Percentiles rank a stretch among this genome's conserved stretches.
phyloP scores from a whole-genome alignment of 2,113 vertebrate species.

The Muscicapa adusta region DNA sequence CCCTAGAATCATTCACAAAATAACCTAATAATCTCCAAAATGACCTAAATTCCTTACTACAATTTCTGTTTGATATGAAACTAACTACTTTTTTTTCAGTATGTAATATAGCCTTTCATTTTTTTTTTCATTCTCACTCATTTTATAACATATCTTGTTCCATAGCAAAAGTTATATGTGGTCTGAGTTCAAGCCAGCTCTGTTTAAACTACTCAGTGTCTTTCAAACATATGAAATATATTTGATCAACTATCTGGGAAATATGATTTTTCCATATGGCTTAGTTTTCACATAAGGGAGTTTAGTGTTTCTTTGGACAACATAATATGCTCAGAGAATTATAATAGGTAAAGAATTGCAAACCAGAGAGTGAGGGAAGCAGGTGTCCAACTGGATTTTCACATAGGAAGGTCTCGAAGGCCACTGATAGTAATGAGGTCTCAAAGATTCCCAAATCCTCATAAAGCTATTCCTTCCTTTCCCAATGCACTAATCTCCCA shows the following conservation, averaged over 20 bases:
- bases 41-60: background rate
- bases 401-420: conserved; percentile 1
- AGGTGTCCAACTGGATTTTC: conserved; percentile 54
- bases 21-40: background rate
- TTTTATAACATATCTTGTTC: conserved; percentile 41
- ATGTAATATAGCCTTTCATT: background rate
- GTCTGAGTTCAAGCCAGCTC: conserved; percentile 13
- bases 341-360: conserved; percentile 51
- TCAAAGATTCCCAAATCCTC: conserved; percentile 25
- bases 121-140: background rate
- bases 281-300: conserved; percentile 47
- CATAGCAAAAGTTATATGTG: conserved; percentile 12
- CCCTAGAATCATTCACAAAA: background rate
- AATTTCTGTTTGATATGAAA: conserved; percentile 9
- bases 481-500: conserved; percentile 10
- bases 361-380: conserved; percentile 37
- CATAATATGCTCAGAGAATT: conserved; percentile 39
- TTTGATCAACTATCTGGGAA: conserved; percentile 42
- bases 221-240: conserved; percentile 52
- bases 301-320: conserved; percentile 38
- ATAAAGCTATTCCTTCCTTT: conserved; percentile 29
- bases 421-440: conserved; percentile 28
- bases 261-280: conserved; percentile 60
- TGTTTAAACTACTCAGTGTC: conserved; percentile 19
- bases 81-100: background rate